phyloP scores from a whole-genome alignment of 37 sponge, comb jelly and placozoan genomes.

The Amphimedon queenslandica region DNA sequence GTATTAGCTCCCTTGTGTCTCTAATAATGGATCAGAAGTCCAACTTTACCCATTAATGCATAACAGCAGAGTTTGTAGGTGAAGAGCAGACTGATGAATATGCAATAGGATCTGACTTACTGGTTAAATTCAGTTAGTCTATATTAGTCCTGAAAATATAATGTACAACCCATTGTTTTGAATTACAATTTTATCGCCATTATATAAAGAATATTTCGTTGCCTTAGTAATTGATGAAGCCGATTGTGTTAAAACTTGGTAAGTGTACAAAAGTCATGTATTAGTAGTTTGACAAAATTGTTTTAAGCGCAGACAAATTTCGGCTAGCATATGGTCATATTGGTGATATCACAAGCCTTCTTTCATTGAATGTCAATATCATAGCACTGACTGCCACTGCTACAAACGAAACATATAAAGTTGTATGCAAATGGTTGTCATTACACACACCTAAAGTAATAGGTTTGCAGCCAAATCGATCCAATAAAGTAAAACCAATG shows the following conservation, averaged over 20 bases:
- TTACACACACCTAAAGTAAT: no score
- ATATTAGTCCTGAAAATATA: neutral
- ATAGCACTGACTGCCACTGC: no score
- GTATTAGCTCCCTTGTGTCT: neutral
- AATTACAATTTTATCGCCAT: neutral
- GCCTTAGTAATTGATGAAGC: conserved; percentile 5
- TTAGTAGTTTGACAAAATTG: no score
- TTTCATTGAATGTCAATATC: no score
- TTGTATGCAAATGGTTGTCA: no score
- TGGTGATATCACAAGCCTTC: no score
- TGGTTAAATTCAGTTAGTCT: neutral
- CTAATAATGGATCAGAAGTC: neutral
- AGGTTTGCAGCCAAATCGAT: no score
- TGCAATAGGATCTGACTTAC: neutral
- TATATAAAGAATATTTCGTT: neutral
- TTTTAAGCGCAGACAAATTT: no score
- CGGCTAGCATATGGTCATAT: no score
- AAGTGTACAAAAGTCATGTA: neutral
- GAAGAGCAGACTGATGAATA: neutral
- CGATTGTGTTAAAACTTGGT: neutral
- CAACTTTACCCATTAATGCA: neutral
- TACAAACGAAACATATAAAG: no score
- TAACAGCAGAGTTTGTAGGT: neutral
- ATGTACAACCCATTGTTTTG: neutral
- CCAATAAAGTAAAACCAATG: no score